Percentiles rank a stretch among this genome's conserved stretches.
Evolutionary conservation across 2,888 invertebrate species (phyloP).

Genomic region (Coelinius sp.): DNA sequence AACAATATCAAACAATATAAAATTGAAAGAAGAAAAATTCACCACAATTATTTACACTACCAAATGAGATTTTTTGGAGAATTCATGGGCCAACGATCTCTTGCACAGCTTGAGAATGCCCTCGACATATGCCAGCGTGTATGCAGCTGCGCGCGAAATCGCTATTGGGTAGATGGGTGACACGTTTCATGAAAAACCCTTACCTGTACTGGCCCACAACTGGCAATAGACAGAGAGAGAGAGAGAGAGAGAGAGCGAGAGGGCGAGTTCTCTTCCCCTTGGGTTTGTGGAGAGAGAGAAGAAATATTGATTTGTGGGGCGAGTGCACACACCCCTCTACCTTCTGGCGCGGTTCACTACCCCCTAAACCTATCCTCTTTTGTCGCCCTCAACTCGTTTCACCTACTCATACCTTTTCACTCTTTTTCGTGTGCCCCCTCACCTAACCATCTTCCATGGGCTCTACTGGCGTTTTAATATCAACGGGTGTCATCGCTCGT

Average conservation of each 20-base stretch:
- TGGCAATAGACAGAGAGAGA: conserved; percentile 46
- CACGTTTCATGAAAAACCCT: conserved; percentile 59
- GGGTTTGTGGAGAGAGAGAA: neutral
- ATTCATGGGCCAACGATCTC: neutral
- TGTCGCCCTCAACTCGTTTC: conserved; percentile 44
- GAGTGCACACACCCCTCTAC: conserved; percentile 51
- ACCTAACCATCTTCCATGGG: neutral
- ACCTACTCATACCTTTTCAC: conserved; percentile 16
- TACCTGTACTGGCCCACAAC: conserved; percentile 39
- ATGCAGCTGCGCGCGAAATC: conserved; percentile 50
- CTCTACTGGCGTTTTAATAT: neutral
- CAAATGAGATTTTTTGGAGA: neutral
- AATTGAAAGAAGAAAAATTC: neutral
- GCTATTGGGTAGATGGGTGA: conserved; percentile 64
- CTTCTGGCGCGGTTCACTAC: conserved; percentile 43
- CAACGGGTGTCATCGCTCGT: conserved; percentile 14
- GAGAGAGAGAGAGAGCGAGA: conserved; percentile 15
- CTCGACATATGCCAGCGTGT: conserved; percentile 28
- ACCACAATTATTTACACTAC: neutral
- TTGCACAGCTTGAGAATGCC: conserved; percentile 18
- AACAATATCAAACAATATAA: too few species aligned
- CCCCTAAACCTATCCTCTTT: conserved; percentile 44
- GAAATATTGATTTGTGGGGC: conserved; percentile 65
- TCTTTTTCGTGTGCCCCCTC: neutral
- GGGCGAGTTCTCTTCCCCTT: neutral